A percentile compares a stretch with the other conserved stretches of the same genome.
Conservation (phyloP, 2,113 vertebrate genomes). For the zebrafish (Danio rerio) region GRCz12tu NC_133199.1:2029501-2030000, state of each 20-base stretch:
- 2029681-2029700: slow-evolving; percentile 77
- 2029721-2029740: slow-evolving; percentile 77
- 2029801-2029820: slow-evolving; percentile 70
- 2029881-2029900: slow-evolving; percentile 23
- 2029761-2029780: slow-evolving; percentile 78
- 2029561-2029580: not conserved
- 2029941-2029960: slow-evolving; percentile 1
- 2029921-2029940: slow-evolving; percentile 20
- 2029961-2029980: slow-evolving; percentile 20
- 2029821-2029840: slow-evolving; percentile 62
- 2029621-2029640: slow-evolving; percentile 67
- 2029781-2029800: slow-evolving; percentile 83
- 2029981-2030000: not conserved
- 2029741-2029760: slow-evolving; percentile 80
- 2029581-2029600: slow-evolving; percentile 60
- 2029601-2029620: slow-evolving; percentile 69
- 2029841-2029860: slow-evolving; percentile 22
- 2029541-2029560: not conserved
- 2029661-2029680: slow-evolving; percentile 77
- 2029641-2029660: slow-evolving; percentile 59
- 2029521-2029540: not conserved
- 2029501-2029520: not conserved
- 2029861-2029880: not conserved
- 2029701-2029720: slow-evolving; percentile 79
- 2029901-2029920: slow-evolving; percentile 13